Percentiles rank a stretch among this genome's conserved stretches.
Conservation (phyloP, 2,113 vertebrate genomes). For the Dicerorhinus sumatrensis region DNA sequence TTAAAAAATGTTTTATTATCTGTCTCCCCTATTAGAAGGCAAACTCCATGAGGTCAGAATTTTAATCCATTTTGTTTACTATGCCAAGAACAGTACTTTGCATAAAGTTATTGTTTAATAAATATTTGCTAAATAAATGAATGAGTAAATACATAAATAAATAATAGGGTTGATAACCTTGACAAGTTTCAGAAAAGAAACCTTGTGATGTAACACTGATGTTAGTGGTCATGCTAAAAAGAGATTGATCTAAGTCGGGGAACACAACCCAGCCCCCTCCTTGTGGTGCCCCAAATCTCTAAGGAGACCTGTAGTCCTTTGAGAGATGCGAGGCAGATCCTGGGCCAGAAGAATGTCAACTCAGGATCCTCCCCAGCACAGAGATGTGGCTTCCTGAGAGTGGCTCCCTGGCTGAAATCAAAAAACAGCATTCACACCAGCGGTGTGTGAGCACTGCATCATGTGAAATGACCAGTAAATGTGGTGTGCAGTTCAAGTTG, state of each 20-base stretch:
- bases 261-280: neutral
- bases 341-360: neutral
- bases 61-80: neutral
- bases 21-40: neutral
- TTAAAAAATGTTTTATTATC: neutral
- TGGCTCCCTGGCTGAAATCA: neutral
- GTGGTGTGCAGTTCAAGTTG: neutral
- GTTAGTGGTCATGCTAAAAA: neutral
- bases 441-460: neutral
- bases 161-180: neutral
- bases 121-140: neutral
- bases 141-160: neutral
- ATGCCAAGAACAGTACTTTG: neutral
- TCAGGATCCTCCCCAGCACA: neutral
- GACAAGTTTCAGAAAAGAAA: neutral
- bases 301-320: neutral
- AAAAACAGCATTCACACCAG: neutral
- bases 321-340: neutral
- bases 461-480: neutral
- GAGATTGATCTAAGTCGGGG: neutral
- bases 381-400: neutral
- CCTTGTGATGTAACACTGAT: neutral
- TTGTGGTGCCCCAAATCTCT: neutral
- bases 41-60: neutral
- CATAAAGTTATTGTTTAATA: neutral